phyloP scores from a whole-genome alignment of 2,797 vertebrate genomes.

The Micromesistius poutassou region DNA sequence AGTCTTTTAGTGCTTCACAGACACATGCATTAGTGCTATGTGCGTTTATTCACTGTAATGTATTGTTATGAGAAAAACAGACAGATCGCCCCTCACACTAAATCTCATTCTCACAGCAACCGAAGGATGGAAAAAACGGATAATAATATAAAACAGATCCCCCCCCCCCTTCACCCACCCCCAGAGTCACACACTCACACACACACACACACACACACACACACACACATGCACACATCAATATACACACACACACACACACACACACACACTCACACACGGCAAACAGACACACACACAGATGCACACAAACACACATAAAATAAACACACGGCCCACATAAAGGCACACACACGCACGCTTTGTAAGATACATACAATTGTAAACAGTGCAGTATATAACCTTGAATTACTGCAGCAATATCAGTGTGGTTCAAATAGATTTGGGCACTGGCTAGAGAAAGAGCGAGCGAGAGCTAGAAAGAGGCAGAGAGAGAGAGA shows the following conservation, averaged over 20 bases:
- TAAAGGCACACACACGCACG: neutral
- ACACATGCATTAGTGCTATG: constrained; percentile 32
- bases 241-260: neutral
- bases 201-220: neutral
- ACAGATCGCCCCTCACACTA: constrained; percentile 25
- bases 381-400: constrained; percentile 27
- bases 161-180: neutral
- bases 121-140: constrained; percentile 22
- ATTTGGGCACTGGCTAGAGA: neutral
- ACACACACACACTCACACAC: neutral
- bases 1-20: neutral
- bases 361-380: constrained; percentile 27
- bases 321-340: too few species aligned
- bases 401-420: constrained; percentile 31
- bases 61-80: constrained; percentile 52
- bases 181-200: neutral
- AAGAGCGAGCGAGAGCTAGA: constrained; percentile 3
- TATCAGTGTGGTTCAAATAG: constrained; percentile 2
- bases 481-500: neutral
- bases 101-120: constrained; percentile 38
- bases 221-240: neutral
- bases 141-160: constrained; percentile 25
- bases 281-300: too few species aligned
- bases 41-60: constrained; percentile 43
- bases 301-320: too few species aligned